Evolutionary conservation across 2,797 vertebrate species (phyloP), one percentile per base, ranked within the genome.

Genomic region (Somateria mollissima): DNA sequence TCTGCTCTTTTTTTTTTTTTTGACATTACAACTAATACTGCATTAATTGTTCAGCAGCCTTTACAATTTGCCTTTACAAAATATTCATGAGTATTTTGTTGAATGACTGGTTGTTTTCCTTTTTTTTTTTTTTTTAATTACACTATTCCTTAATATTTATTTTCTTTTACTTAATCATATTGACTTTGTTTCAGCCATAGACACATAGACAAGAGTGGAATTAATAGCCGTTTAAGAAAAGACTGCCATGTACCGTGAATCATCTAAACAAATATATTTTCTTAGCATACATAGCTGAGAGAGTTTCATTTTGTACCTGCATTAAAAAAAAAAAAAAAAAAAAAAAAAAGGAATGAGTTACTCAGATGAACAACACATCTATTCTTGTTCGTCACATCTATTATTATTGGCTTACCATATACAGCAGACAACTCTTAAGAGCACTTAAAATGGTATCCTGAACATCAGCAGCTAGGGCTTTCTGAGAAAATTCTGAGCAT

Each of bases 181-280:
- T 62, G 16, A 73, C 20, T 72, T 87, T 66, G 61, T 83, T 94
- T 81, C 7, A 72, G n/a, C 14, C 21, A 67, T 28, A 47, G 34
- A 14, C 93, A 72, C 45, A 80, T 6, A 90, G 53, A 19, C 13
- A 58, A 25, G 54, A 78, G 8, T 92, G 6, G 8, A 87, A 85
- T 81, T 78, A 78, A 70, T 47, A 74, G 10, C 11, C 3, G 21
- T 76, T 90, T 79, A 89, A 90, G 22, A 82, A 90, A 78, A 80
- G 12, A 76, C 34, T 72, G 22, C 16, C 83, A 2, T 54, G 5
- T 58, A 75, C 37, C 20, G 0, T 24, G 25, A 92, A 87, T 90
- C 64, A 75, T 41, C n/a, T 72, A 78, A 95, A 83, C 4, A 12
- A 72, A 78, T 70, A 43, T 77, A 75, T 84, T 85, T 94, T 89